Percentiles rank a stretch among this genome's conserved stretches.
Evolutionary conservation across 2,113 vertebrate species (phyloP).

Genomic region (Periophthalmus modestus): DNA sequence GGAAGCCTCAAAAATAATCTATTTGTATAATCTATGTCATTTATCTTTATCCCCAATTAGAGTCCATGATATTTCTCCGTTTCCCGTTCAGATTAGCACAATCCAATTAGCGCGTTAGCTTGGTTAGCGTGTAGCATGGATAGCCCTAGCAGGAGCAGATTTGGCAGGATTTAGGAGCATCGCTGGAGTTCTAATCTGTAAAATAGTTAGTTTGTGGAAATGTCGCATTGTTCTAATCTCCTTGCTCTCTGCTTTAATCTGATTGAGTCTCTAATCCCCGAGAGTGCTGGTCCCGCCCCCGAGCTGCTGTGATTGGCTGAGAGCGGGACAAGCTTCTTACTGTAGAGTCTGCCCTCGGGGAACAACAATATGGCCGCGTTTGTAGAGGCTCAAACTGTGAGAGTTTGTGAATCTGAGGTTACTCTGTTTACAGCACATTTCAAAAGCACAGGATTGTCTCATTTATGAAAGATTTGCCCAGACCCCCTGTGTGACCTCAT

Average conservation of each 20-base stretch:
- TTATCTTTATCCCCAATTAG: slow-evolving; percentile 38
- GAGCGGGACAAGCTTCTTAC: slow-evolving; percentile 71
- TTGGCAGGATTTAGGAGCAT: too few relatives aligned
- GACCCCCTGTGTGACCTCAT: too few relatives aligned
- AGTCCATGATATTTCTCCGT: slow-evolving; percentile 27
- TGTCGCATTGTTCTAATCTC: slow-evolving; percentile 65
- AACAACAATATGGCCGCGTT: slow-evolving; percentile 75
- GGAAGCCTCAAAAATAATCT: not conserved
- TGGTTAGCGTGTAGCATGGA: not conserved
- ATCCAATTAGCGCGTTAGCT: slow-evolving; percentile 56
- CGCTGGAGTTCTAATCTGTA: slow-evolving; percentile 57
- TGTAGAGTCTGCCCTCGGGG: slow-evolving; percentile 82
- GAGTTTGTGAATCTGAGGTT: too few relatives aligned
- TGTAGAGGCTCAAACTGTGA: slow-evolving; percentile 50
- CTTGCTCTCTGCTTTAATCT: slow-evolving; percentile 62
- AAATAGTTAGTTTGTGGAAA: not conserved
- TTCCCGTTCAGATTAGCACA: slow-evolving; percentile 53
- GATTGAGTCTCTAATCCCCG: slow-evolving; percentile 76
- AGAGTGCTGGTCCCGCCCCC: slow-evolving; percentile 1
- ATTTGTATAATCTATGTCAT: slow-evolving; percentile 8
- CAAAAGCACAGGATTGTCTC: too few relatives aligned
- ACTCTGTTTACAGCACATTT: too few relatives aligned
- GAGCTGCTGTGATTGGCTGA: slow-evolving; percentile 23
- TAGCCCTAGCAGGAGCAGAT: not conserved
- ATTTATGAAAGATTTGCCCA: too few relatives aligned